Base-by-base conservation (phyloP, 35 echinoderm and acorn worm species). In the Apostichopus parvimensis region DNA sequence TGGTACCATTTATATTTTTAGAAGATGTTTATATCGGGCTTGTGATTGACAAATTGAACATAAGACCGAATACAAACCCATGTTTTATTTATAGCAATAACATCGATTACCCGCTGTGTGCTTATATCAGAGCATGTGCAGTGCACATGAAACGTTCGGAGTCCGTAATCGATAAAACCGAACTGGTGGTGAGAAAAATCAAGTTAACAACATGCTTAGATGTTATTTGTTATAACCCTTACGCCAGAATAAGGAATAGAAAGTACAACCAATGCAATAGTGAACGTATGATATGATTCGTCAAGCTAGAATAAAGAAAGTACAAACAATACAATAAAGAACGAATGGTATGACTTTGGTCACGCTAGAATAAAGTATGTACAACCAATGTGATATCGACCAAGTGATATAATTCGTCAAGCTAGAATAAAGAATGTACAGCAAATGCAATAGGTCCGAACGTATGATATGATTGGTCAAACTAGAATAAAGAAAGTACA, bases 11-110 rank as follows among this genome's bases (percentile, higher is more conserved):
- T 7, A 59, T 87, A 28, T 59, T 64, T 55, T 94, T 82, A 10
- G 79, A 82, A 82, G 79, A 82, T 82, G 79, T 82, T 10, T 82
- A 53, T 56, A 53, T 82, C 54, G 79, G 79, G n/a, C 34, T 54
- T 45, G 45, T 82, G n/a, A 25, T 82, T 4, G 53, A 82, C 34
- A 82, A 82, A 82, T 53, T 82, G 6, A 54, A 9, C 34, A 82
- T 82, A 12, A 56, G 17, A 17, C 34, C 45, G 45, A 34, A 6
- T 6, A 53, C 79, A 8, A 2, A 55, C 2, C 5, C 79, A 13
- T 82, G 79, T 53, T 82, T 82, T 17, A 54, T 82, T 55, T 82
- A 82, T 53, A 15, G 54, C 10, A 54, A 82, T 82, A 8, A 54
- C 17, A 54, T 54, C 55, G 5, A 56, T 56, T 15, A 82, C 11